Conservation (phyloP, 2,888 invertebrate species). For the Colletes collaris region DNA sequence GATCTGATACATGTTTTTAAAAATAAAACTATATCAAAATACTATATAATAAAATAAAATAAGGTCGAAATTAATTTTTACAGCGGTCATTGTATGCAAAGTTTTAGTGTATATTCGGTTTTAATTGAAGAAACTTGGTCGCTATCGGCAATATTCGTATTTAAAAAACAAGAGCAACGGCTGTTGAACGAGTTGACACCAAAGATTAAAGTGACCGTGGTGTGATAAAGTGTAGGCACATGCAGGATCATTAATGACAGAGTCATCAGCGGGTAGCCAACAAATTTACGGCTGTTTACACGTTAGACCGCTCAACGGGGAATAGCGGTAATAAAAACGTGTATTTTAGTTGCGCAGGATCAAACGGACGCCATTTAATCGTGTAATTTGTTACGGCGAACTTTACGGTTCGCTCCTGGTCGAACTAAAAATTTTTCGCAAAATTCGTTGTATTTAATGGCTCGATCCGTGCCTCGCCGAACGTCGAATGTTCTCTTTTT, state of each 20-base stretch:
- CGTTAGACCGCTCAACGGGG: slow-evolving; percentile 14
- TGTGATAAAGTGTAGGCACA: slow-evolving; percentile 30
- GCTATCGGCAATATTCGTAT: not conserved
- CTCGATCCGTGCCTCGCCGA: not conserved
- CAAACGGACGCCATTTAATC: slow-evolving; percentile 6
- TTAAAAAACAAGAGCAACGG: slow-evolving; percentile 15
- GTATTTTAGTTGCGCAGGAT: slow-evolving; percentile 43
- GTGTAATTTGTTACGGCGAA: slow-evolving; percentile 30
- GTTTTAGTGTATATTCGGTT: not conserved
- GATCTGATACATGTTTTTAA: too few species aligned
- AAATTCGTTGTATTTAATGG: slow-evolving; percentile 34
- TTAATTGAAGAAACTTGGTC: not conserved
- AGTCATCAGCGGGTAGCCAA: slow-evolving; percentile 21
- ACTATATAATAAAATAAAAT: too few species aligned
- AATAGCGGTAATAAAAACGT: slow-evolving; percentile 34
- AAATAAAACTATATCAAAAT: too few species aligned
- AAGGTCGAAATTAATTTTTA: too few species aligned
- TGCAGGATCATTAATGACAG: slow-evolving; percentile 44
- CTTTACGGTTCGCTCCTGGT: slow-evolving; percentile 40
- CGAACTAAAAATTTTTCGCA: slow-evolving; percentile 18
- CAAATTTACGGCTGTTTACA: slow-evolving; percentile 48
- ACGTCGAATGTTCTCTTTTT: not conserved
- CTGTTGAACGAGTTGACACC: slow-evolving; percentile 5
- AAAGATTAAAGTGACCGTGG: slow-evolving; percentile 40
- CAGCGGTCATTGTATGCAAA: too few species aligned